Conservation (phyloP, 2,888 invertebrate species). For the Platycheirus rosarum region DNA sequence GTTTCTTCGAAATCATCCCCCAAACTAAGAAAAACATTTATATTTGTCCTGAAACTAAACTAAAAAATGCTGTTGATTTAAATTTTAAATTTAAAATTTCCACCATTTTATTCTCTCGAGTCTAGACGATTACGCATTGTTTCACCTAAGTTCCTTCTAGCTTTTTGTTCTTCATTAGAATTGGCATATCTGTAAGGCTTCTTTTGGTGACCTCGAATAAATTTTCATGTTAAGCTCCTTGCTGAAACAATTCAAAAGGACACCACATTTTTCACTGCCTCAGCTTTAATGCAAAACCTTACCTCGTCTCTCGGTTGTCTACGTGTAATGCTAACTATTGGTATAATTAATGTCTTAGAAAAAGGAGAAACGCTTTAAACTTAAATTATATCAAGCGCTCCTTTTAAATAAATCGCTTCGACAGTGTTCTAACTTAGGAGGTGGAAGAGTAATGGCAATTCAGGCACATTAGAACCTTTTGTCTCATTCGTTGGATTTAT, state of each 20-base stretch:
- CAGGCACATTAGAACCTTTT: slow-evolving; percentile 19
- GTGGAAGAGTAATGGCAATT: slow-evolving; percentile 8
- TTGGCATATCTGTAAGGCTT: background rate
- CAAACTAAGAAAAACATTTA: too few species aligned
- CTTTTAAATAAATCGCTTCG: background rate
- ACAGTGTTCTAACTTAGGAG: background rate
- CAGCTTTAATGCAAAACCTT: background rate
- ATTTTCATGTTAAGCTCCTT: slow-evolving; percentile 29
- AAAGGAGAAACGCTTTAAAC: slow-evolving; percentile 26
- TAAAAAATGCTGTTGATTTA: background rate
- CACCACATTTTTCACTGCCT: slow-evolving; percentile 24
- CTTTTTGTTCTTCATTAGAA: background rate
- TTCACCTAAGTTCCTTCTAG: background rate
- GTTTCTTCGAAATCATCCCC: too few species aligned
- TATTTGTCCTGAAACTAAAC: too few species aligned
- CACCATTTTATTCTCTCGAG: slow-evolving; percentile 1
- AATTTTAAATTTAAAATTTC: background rate
- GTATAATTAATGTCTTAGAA: slow-evolving; percentile 43
- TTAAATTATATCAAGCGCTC: slow-evolving; percentile 14
- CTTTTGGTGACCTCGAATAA: slow-evolving; percentile 26
- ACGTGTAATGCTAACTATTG: too few species aligned
- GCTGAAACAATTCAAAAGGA: slow-evolving; percentile 28
- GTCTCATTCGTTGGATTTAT: background rate
- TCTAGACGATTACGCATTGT: slow-evolving; percentile 15
- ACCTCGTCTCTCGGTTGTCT: too few species aligned